Base-by-base conservation (phyloP, 2,888 invertebrate species). In the Nephrotoma appendiculata region DNA sequence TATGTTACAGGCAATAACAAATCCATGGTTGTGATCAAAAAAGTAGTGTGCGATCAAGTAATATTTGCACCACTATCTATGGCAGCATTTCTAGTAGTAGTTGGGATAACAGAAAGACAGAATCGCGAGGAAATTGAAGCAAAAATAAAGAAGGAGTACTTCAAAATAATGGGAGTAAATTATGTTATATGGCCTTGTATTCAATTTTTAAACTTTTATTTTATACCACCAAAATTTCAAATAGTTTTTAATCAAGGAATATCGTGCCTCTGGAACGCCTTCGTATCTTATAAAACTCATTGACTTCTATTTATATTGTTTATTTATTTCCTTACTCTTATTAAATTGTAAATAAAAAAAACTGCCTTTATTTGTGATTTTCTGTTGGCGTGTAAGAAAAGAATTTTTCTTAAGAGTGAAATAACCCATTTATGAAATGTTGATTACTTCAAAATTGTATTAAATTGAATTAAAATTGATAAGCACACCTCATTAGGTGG, bases 241-340 rank as follows among this genome's bases (percentile, higher is more conserved):
- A 96, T 97, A 3, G 90, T 97, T 45, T 92, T 96, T 88, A 96
- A 95, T 5, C 97, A 97, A 90, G 89, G 92, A 6, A 94, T 97
- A 15, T 96, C 97, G 41, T 90, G 98, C 41, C 92, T 95, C 89
- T 98, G 98, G 97, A 98, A 98, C 90, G 95, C 95, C 12, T 98
- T 96, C 90, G 91, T 98, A 41, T 96, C 97, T 0, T 95, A 95
- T 93, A 95, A 94, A 91, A 86, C 86, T 3, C 71, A 71, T 71
- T 71, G 31, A 71, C 31, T 57, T 48, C n/a, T 57, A 52, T 52
- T 15, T 52, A 15, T 15, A 15, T 52, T 11, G 44, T 44, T 44
- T 44, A 44, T 44, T 44, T 6, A 44, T 44, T 31, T 31, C 31
- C 31, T 31, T 6, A 15, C 3, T 2, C 31, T 71, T 31, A 31